Conservation (phyloP, 1,140 invertebrate genomes). For the Sminthurides bifidus region DNA sequence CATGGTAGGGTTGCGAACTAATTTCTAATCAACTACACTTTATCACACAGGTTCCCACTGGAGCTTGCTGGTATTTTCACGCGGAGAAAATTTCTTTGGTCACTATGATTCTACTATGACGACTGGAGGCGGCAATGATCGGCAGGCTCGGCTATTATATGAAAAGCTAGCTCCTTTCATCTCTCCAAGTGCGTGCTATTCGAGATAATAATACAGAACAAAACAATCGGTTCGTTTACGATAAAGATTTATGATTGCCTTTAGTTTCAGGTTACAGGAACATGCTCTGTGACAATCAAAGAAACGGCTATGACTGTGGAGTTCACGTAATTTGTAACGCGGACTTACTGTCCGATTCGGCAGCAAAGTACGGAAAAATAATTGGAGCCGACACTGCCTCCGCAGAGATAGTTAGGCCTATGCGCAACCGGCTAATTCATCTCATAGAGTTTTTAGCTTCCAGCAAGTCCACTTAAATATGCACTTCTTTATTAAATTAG, state of each 20-base stretch:
- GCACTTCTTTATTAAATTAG: no score
- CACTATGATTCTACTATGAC: conserved; percentile 15
- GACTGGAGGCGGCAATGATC: conserved; percentile 3
- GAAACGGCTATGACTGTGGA: conserved; percentile 9
- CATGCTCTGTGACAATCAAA: background rate
- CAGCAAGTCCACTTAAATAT: background rate
- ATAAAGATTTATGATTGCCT: background rate
- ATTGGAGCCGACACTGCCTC: background rate
- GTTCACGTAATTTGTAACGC: conserved; percentile 6
- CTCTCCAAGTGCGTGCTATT: background rate
- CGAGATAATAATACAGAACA: background rate
- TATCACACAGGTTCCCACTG: conserved; percentile 12
- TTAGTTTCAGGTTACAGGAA: background rate
- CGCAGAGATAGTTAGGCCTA: background rate
- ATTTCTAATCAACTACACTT: background rate
- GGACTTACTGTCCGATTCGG: background rate
- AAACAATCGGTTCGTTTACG: background rate
- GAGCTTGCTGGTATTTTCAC: conserved; percentile 18
- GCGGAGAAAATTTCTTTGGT: conserved; percentile 12
- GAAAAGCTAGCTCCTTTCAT: background rate
- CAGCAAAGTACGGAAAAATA: background rate
- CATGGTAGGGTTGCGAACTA: background rate
- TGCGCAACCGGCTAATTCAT: background rate
- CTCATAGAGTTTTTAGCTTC: no score
- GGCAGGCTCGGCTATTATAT: background rate